Percentiles rank a stretch among this genome's conserved stretches.
These are phyloP conservation scores for Desoria tigrina DNA, from an alignment of 2,888 invertebrate species.

Conservation along the genomic window DNA sequence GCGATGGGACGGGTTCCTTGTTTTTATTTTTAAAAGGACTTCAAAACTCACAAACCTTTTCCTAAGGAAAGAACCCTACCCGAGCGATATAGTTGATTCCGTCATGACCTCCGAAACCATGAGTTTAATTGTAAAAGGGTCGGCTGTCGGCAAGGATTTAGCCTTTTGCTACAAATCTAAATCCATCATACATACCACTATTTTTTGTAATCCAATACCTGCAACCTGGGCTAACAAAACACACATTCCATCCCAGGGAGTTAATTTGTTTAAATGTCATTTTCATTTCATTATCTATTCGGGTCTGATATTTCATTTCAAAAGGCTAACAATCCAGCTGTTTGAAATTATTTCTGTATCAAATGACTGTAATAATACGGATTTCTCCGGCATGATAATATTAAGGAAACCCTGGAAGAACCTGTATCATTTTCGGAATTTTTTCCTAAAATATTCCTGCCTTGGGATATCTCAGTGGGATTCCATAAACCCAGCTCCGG, in stretches of 20 bases:
- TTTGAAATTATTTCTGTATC: slow-evolving; percentile 10
- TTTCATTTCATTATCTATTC: slow-evolving; percentile 48
- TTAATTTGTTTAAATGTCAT: slow-evolving; percentile 50
- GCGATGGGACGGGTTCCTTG: too few relatives aligned
- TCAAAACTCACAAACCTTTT: too few relatives aligned
- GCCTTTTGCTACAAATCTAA: not conserved
- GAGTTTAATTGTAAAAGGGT: slow-evolving; percentile 8
- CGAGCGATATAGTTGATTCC: too few relatives aligned
- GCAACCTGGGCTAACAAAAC: not conserved
- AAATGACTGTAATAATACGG: slow-evolving; percentile 10
- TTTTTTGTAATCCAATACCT: not conserved
- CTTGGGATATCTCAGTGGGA: slow-evolving; percentile 17
- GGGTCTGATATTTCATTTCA: slow-evolving; percentile 26
- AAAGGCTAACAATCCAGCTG: slow-evolving; percentile 22
- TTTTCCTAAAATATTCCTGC: slow-evolving; percentile 9
- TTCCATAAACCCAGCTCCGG: slow-evolving; percentile 5
- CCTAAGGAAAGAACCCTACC: too few relatives aligned
- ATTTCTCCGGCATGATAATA: not conserved
- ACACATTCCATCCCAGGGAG: slow-evolving; percentile 31
- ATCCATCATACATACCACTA: not conserved
- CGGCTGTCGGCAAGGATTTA: slow-evolving; percentile 9
- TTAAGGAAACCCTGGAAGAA: not conserved
- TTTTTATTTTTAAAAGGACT: too few relatives aligned
- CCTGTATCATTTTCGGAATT: slow-evolving; percentile 13
- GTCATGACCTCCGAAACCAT: too few relatives aligned